Evolutionary conservation across 2,113 vertebrate genomes (phyloP).

Genomic region (Scopus umbretta): DNA sequence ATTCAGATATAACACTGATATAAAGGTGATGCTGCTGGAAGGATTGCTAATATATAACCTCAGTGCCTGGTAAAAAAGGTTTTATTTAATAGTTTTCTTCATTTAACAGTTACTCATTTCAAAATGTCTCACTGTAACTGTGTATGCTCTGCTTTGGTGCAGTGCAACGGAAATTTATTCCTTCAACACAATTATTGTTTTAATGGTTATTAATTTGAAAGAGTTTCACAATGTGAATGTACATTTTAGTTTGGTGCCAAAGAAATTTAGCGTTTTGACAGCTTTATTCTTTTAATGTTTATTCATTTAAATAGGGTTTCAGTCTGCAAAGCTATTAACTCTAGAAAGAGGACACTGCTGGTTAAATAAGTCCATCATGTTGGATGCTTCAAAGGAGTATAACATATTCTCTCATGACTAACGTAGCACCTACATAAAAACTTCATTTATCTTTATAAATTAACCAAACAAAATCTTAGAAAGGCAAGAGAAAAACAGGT

Average conservation of each 20-base stretch:
- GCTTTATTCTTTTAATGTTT: constrained; percentile 39
- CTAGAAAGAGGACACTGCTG: background rate
- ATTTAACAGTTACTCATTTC: constrained; percentile 48
- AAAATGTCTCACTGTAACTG: constrained; percentile 22
- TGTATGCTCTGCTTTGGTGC: constrained; percentile 5
- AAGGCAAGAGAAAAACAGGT: background rate
- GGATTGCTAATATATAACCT: background rate
- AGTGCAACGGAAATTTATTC: constrained; percentile 60
- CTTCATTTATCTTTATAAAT: background rate
- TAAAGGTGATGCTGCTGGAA: constrained; percentile 2
- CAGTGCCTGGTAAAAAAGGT: constrained; percentile 12
- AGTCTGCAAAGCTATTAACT: background rate
- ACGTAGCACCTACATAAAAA: background rate
- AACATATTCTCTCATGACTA: background rate
- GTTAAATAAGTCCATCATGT: background rate
- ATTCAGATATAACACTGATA: constrained; percentile 34
- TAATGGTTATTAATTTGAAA: constrained; percentile 65
- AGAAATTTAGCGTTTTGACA: constrained; percentile 45
- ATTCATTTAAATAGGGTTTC: constrained; percentile 25
- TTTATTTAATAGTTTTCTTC: constrained; percentile 62
- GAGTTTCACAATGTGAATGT: constrained; percentile 2
- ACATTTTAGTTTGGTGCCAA: constrained; percentile 46
- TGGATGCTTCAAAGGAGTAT: background rate
- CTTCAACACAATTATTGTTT: constrained; percentile 68
- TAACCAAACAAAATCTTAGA: background rate